Evolutionary conservation across 2,888 invertebrate species (phyloP).

Genomic region (Sphaerophoria taeniata): DNA sequence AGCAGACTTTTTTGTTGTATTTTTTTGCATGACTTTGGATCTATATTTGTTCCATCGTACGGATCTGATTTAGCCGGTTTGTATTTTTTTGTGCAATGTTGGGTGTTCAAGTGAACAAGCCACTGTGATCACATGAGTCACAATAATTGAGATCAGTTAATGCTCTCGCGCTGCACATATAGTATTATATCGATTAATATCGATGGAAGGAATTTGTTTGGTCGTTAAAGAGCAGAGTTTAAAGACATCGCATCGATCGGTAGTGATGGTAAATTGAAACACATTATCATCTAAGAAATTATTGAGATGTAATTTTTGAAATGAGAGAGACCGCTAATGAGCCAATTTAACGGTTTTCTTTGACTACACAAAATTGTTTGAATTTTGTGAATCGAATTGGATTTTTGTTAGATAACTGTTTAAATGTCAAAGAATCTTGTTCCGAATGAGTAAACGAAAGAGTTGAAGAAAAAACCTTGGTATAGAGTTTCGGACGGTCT

Average conservation of each 20-base stretch:
- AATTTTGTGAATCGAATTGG: background rate
- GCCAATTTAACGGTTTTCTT: background rate
- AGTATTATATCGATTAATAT: constrained; percentile 46
- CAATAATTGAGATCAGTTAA: constrained; percentile 62
- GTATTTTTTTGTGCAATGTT: constrained; percentile 48
- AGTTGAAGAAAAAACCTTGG: background rate
- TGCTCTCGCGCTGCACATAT: background rate
- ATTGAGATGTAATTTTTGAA: background rate
- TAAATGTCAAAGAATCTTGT: background rate
- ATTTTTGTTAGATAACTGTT: background rate
- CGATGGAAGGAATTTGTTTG: constrained; percentile 22
- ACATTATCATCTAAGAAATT: constrained; percentile 13
- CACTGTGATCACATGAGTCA: constrained; percentile 64
- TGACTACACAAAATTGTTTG: background rate
- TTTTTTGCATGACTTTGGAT: constrained; percentile 24
- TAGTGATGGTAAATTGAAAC: constrained; percentile 10
- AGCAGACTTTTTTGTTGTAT: constrained; percentile 15
- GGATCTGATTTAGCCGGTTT: constrained; percentile 18
- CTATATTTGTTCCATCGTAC: constrained; percentile 29
- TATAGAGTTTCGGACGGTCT: too few species aligned
- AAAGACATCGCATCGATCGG: background rate
- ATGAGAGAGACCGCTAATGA: constrained; percentile 13
- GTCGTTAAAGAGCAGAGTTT: background rate
- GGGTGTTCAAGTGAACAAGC: constrained; percentile 59
- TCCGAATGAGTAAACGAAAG: background rate